Conservation (phyloP, 2,113 vertebrate genomes). For the Capreolus pygargus region DNA sequence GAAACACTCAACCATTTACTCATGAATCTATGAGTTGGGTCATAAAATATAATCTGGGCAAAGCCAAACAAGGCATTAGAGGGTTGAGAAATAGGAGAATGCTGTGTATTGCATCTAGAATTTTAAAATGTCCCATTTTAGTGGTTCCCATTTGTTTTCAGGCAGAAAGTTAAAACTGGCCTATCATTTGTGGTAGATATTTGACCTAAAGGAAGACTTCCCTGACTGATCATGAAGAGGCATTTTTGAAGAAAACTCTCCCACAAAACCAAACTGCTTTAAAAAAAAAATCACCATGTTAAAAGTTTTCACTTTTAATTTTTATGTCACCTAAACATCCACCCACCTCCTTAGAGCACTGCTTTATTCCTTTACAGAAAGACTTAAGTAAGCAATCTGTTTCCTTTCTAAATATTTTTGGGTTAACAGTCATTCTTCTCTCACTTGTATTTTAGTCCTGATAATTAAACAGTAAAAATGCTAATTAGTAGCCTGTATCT, state of each 20-base stretch:
- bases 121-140: neutral
- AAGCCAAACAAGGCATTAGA: neutral
- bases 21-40: neutral
- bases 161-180: neutral
- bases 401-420: conserved; percentile 59
- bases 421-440: conserved; percentile 38
- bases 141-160: neutral
- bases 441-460: conserved; percentile 42
- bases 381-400: conserved; percentile 38
- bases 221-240: neutral
- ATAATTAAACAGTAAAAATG: conserved; percentile 54
- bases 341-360: neutral
- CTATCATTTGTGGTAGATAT: neutral
- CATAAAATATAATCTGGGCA: neutral
- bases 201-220: conserved; percentile 5
- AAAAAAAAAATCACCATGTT: neutral
- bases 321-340: conserved; percentile 28
- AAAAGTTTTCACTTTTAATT: conserved; percentile 43
- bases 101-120: neutral
- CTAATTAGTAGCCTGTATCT: conserved; percentile 16
- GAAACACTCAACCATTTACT: conserved; percentile 1
- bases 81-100: neutral
- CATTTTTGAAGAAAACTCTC: neutral
- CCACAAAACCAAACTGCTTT: neutral
- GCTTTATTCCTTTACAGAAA: conserved; percentile 23